Evolutionary conservation across 1,140 invertebrate species (phyloP), one percentile per base, ranked within the genome.

Genomic region (Liolophura sinensis): DNA sequence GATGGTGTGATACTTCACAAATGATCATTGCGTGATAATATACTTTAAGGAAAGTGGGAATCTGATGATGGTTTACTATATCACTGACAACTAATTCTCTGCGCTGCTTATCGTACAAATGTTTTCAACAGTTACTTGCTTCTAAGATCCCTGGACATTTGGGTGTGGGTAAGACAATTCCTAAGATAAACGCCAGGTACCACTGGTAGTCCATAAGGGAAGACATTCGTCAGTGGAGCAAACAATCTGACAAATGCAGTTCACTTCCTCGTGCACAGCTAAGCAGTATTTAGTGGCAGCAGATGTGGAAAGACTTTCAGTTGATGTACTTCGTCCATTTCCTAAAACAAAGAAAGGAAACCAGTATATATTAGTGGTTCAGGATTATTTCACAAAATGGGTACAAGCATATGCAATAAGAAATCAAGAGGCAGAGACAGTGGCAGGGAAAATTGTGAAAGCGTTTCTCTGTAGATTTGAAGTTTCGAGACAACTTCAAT

Each of bases 401-500:
- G 65, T 75, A 4, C 81, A 84, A 67, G 75, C 70, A 24, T 78
- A 76, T 61, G 64, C 78, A 0, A 70, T 85, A 15, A 76, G 78
- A 15, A 77, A 86, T 67, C 78, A 85, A 69, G 76, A 80, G 64
- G 80, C 81, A 0, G 55, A 63, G 50, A 82, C 79, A 1, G 69
- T 84, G 15, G 84, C 80, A 1, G 68, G 79, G 20, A 72, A 68
- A 1, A 67, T 86, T 18, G 72, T 85, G 1, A 63, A 77, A 47
- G 67, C 82, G 20, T 64, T 78, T 15, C 60, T 86, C 47, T 72
- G 65, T 60, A 65, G 76, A n/a, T 82, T 76, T 67, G 85, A 85
- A 15, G 70, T 79, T 6, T 82, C 84, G 0, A 47, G 73, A 18
- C 62, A 74, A 27, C 65, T 85, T 16, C 68, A 81, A 16, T 67